Evolutionary conservation across 2,113 vertebrate genomes (phyloP).

Genomic region (Gopherus evgoodei): DNA sequence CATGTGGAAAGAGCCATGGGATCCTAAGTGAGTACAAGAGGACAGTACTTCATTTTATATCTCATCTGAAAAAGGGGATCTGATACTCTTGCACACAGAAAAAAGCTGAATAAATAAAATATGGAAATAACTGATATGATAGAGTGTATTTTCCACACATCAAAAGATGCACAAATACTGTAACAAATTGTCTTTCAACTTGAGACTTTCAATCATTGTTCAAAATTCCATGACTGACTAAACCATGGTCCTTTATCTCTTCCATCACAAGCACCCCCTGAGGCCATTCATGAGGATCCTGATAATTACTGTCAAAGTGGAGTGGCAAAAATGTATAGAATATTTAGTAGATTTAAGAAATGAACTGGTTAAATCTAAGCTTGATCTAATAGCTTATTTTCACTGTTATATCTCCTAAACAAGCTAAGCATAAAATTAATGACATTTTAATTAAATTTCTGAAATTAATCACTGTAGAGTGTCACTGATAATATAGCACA

Average conservation of each 20-base stretch:
- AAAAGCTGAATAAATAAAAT: background rate
- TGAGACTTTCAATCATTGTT: background rate
- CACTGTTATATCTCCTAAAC: conserved; percentile 36
- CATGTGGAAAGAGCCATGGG: background rate
- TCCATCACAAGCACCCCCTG: background rate
- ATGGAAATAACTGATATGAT: background rate
- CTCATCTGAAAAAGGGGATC: background rate
- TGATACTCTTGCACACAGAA: background rate
- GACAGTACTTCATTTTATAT: background rate
- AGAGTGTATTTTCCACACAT: background rate
- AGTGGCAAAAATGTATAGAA: background rate
- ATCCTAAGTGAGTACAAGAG: background rate
- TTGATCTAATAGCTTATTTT: conserved; percentile 7
- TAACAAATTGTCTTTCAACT: background rate
- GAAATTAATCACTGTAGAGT: conserved; percentile 17
- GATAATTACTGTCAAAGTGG: background rate
- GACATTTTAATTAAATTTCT: conserved; percentile 62
- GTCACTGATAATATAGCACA: background rate
- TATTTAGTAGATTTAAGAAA: background rate
- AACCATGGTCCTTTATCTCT: background rate
- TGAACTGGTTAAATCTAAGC: background rate
- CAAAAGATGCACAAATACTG: background rate
- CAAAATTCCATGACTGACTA: background rate
- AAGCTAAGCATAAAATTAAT: conserved; percentile 59
- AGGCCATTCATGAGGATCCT: background rate